Percentiles rank a stretch among this genome's conserved stretches.
Conservation (phyloP, 1,140 invertebrate species). For the Drosophila micromelanica region DNA sequence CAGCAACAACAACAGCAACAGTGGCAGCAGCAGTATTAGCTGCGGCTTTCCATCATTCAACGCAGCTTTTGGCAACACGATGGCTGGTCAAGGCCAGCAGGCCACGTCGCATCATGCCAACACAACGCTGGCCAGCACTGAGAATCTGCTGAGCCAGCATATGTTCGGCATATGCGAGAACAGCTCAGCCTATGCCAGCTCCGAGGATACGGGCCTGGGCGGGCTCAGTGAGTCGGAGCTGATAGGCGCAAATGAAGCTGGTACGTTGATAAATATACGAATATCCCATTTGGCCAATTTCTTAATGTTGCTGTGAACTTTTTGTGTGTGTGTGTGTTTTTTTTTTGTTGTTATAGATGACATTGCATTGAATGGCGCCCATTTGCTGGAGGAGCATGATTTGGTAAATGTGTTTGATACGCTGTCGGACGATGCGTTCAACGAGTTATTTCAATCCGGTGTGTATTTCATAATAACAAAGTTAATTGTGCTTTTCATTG, state of each 20-base stretch:
- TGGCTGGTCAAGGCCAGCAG: conserved; percentile 34
- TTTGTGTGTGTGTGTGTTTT: too few relatives aligned
- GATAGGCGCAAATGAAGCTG: conserved; percentile 83
- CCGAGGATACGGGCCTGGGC: conserved; percentile 86
- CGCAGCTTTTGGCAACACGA: conserved; percentile 63
- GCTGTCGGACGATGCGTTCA: conserved; percentile 95
- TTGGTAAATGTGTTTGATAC: conserved; percentile 95
- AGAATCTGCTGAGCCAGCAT: conserved; percentile 71
- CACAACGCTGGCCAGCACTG: conserved; percentile 59
- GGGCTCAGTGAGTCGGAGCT: conserved; percentile 86
- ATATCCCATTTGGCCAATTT: background rate
- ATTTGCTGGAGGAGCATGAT: conserved; percentile 91
- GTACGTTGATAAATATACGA: conserved; percentile 26
- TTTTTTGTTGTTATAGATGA: conserved; percentile 67
- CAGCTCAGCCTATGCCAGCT: conserved; percentile 86
- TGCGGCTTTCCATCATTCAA: conserved; percentile 67
- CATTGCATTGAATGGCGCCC: conserved; percentile 85
- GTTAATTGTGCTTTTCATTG: conserved; percentile 65
- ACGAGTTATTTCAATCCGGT: conserved; percentile 91
- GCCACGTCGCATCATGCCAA: conserved; percentile 23
- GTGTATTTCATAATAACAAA: conserved; percentile 72
- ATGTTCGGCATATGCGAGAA: conserved; percentile 85
- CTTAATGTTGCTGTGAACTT: background rate
- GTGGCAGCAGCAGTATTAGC: conserved; percentile 51
- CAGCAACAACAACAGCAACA: conserved; percentile 53